Conservation (phyloP, 2,888 invertebrate species). For the Tachina lurida region DNA sequence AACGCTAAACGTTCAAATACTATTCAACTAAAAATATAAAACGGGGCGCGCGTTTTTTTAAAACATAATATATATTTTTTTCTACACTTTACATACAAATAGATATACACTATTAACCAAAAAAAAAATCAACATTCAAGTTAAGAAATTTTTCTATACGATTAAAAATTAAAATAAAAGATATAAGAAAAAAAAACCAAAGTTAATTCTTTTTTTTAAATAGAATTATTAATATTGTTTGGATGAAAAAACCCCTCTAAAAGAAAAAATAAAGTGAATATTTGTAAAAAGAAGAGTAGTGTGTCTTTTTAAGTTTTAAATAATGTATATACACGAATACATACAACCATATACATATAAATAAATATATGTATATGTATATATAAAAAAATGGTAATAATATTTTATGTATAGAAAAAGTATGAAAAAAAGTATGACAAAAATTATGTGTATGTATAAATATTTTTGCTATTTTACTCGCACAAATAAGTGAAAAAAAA, state of each 20-base stretch:
- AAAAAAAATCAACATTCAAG: constrained; percentile 55
- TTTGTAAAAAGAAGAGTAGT: constrained; percentile 22
- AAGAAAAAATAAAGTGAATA: constrained; percentile 34
- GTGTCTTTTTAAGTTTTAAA: constrained; percentile 53
- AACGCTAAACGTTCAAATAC: constrained; percentile 72
- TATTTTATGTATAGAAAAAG: constrained; percentile 38
- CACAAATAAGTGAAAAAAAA: constrained; percentile 44
- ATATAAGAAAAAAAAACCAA: constrained; percentile 44
- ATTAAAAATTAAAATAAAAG: constrained; percentile 31
- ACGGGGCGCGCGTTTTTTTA: constrained; percentile 71
- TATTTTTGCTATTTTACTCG: constrained; percentile 16
- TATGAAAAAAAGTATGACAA: constrained; percentile 27
- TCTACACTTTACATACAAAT: constrained; percentile 70
- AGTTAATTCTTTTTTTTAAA: constrained; percentile 45
- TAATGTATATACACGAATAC: constrained; percentile 51
- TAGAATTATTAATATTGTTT: constrained; percentile 56
- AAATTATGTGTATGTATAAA: constrained; percentile 59
- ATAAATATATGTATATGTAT: constrained; percentile 18
- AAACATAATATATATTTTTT: constrained; percentile 71
- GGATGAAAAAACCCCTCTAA: constrained; percentile 64
- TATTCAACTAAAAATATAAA: constrained; percentile 65
- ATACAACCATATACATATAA: constrained; percentile 15
- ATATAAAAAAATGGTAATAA: constrained; percentile 46
- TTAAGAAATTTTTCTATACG: constrained; percentile 67
- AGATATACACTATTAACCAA: constrained; percentile 62